These are phyloP conservation scores for Melanotus villosus DNA, from an alignment of 2,888 invertebrate genomes.

Conservation along the genomic window DNA sequence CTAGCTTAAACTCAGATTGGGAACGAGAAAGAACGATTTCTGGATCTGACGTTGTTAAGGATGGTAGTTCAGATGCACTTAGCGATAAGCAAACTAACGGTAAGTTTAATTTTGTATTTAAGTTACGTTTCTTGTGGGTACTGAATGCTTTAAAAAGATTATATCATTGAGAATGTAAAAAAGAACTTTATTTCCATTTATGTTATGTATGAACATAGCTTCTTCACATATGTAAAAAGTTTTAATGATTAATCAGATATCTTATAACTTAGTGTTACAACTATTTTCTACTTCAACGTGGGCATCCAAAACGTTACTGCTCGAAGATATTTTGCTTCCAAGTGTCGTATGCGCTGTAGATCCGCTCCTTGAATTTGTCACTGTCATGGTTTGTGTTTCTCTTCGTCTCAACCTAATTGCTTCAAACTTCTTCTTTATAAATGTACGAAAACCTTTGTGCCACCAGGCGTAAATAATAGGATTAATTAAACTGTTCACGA, in stretches of 20 bases:
- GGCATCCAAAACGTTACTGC: constrained; percentile 4
- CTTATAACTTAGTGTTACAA: constrained; percentile 3
- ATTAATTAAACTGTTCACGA: constrained; percentile 75
- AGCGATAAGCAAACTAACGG: constrained; percentile 60
- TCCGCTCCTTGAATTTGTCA: neutral
- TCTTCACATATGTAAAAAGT: no score
- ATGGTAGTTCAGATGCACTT: constrained; percentile 55
- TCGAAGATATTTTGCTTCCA: constrained; percentile 22
- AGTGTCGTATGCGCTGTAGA: constrained; percentile 5
- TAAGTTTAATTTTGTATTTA: no score
- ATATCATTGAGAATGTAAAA: no score
- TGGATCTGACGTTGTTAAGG: constrained; percentile 58
- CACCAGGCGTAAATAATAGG: constrained; percentile 81
- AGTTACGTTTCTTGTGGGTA: no score
- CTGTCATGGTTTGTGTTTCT: constrained; percentile 9
- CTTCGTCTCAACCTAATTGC: constrained; percentile 46
- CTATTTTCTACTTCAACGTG: neutral
- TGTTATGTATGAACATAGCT: no score
- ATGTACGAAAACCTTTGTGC: constrained; percentile 77
- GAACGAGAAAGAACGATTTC: constrained; percentile 57
- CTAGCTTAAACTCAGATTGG: constrained; percentile 57
- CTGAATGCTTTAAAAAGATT: no score
- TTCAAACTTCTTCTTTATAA: constrained; percentile 66
- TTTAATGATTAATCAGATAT: no score
- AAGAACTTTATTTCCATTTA: no score